Percentiles rank a stretch among this genome's conserved stretches.
Conservation (phyloP, 2,888 invertebrate genomes). For the Cephus spinipes region DNA sequence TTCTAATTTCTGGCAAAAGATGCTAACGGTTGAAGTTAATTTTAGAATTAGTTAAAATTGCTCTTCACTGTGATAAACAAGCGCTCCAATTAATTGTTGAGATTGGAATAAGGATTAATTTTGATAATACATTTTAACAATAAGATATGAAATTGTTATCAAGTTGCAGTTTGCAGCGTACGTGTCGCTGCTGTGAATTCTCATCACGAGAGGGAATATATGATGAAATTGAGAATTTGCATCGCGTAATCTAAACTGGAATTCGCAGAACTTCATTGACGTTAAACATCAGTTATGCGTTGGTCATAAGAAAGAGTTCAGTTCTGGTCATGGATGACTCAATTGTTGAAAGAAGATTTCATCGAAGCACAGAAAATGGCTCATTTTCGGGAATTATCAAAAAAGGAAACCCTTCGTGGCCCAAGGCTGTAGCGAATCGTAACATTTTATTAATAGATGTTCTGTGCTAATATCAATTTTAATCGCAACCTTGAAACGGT, state of each 20-base stretch:
- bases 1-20: background rate
- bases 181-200: background rate
- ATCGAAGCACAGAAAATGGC: background rate
- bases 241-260: background rate
- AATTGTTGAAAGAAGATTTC: background rate
- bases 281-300: background rate
- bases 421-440: background rate
- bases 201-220: background rate
- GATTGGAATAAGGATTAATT: background rate
- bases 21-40: background rate
- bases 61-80: background rate
- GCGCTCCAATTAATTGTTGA: background rate
- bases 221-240: background rate
- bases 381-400: background rate
- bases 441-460: background rate
- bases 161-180: background rate
- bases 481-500: background rate
- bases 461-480: background rate
- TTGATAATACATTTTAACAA: background rate
- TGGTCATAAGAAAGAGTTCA: background rate
- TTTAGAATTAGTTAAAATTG: background rate
- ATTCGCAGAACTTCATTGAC: background rate
- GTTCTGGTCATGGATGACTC: background rate
- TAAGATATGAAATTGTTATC: background rate
- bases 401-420: background rate